phyloP scores from a whole-genome alignment of 1,140 invertebrate genomes.

The Bombus polaris region DNA sequence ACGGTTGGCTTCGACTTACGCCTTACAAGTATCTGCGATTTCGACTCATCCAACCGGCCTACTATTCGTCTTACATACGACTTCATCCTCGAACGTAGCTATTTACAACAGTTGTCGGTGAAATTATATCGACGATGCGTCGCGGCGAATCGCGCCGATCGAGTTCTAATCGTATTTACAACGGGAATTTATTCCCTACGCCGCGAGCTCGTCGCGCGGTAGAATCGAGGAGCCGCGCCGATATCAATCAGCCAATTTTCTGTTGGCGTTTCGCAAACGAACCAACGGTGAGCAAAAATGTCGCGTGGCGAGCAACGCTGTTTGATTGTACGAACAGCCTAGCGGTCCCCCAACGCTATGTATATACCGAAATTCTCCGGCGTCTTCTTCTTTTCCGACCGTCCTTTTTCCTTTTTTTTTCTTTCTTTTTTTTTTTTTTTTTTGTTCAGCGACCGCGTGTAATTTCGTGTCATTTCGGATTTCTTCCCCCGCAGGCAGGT shows the following conservation, averaged over 20 bases:
- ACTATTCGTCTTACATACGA: not conserved
- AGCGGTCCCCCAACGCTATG: not conserved
- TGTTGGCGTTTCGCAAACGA: not conserved
- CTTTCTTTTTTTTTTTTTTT: not conserved
- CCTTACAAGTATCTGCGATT: not conserved
- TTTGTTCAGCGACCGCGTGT: constrained; percentile 50
- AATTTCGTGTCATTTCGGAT: constrained; percentile 74
- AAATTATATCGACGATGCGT: not conserved
- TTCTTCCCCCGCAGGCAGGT: constrained; percentile 62
- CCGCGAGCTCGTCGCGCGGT: not conserved
- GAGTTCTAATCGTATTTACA: constrained; percentile 27
- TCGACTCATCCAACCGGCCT: constrained; percentile 7
- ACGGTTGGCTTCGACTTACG: constrained; percentile 7
- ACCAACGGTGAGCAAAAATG: constrained; percentile 30
- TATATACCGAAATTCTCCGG: not conserved
- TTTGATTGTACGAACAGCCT: constrained; percentile 38
- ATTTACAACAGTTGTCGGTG: constrained; percentile 20
- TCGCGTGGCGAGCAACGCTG: too few species aligned
- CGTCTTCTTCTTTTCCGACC: not conserved
- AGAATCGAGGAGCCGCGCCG: constrained; percentile 20
- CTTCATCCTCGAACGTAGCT: not conserved
- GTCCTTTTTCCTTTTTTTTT: too few species aligned
- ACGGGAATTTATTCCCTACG: not conserved
- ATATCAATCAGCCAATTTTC: constrained; percentile 23
- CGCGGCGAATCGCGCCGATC: not conserved